Percentiles rank a stretch among this genome's conserved stretches.
phyloP scores from a whole-genome alignment of 2,888 invertebrate species.

The Apodemia zela region DNA sequence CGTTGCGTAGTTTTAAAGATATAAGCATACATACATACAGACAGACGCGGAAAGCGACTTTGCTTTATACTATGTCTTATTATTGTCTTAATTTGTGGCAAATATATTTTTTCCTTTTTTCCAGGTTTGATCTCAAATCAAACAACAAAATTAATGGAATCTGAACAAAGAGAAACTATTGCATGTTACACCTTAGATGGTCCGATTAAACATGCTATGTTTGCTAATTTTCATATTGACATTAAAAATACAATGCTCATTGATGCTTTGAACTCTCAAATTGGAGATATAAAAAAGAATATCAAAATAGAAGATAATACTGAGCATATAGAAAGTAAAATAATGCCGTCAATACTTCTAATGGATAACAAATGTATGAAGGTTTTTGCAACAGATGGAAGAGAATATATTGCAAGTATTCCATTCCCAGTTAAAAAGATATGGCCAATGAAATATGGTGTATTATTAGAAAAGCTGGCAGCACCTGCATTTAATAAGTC shows the following conservation, averaged over 20 bases:
- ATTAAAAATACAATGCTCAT: slow-evolving; percentile 79
- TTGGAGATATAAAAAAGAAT: slow-evolving; percentile 69
- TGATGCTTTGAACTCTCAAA: slow-evolving; percentile 71
- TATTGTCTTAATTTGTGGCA: no score
- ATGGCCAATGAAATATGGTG: slow-evolving; percentile 92
- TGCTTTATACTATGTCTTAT: no score
- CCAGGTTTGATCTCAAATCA: slow-evolving; percentile 75
- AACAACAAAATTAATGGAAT: slow-evolving; percentile 67
- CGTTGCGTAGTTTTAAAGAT: no score
- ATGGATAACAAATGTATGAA: slow-evolving; percentile 88
- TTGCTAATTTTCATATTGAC: slow-evolving; percentile 81
- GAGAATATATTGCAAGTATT: slow-evolving; percentile 90
- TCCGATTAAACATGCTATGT: slow-evolving; percentile 90
- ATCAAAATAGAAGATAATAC: slow-evolving; percentile 73
- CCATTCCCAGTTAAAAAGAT: slow-evolving; percentile 90
- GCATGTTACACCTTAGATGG: slow-evolving; percentile 90
- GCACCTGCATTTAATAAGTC: slow-evolving; percentile 55
- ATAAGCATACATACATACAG: no score
- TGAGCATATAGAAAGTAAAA: slow-evolving; percentile 72
- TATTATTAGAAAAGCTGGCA: slow-evolving; percentile 88
- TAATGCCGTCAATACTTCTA: slow-evolving; percentile 85
- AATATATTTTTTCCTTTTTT: not conserved
- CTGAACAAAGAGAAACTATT: slow-evolving; percentile 79
- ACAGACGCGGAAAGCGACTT: no score
- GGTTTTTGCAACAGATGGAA: slow-evolving; percentile 89